A percentile compares a stretch with the other conserved stretches of the same genome.
Evolutionary conservation across 2,888 invertebrate species (phyloP).

Genomic region (Drosophila merina): DNA sequence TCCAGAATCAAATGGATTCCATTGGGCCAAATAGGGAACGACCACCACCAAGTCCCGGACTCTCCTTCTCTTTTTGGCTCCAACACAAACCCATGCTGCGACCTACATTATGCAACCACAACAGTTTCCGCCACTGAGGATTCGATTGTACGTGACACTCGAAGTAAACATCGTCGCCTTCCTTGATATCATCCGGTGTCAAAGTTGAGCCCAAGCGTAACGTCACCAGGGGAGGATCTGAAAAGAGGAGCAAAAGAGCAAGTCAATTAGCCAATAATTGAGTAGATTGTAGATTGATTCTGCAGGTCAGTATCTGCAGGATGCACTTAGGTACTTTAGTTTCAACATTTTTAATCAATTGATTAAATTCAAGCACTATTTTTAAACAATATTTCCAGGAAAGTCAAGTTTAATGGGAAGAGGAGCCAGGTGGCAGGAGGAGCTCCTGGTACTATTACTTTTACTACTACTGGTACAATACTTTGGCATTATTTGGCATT

Average conservation of each 20-base stretch:
- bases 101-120: slow-evolving; percentile 95
- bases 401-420: no score
- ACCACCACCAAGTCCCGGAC: slow-evolving; percentile 1
- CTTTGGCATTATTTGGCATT: no score
- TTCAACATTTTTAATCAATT: no score
- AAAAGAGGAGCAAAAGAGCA: slow-evolving; percentile 69
- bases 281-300: background rate
- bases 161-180: slow-evolving; percentile 96
- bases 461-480: no score
- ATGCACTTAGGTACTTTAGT: background rate
- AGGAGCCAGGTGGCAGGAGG: no score
- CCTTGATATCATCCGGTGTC: slow-evolving; percentile 94
- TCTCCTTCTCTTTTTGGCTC: slow-evolving; percentile 25
- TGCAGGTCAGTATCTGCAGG: background rate
- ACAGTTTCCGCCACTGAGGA: slow-evolving; percentile 92
- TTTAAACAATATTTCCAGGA: no score
- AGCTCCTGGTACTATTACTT: no score
- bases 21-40: background rate
- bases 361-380: no score
- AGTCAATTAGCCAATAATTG: slow-evolving; percentile 21
- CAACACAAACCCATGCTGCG: slow-evolving; percentile 52
- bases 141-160: slow-evolving; percentile 96
- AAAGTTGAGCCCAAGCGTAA: slow-evolving; percentile 92
- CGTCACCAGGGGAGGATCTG: slow-evolving; percentile 94
- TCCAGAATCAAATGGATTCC: slow-evolving; percentile 1